These are phyloP conservation scores for Colossoma macropomum DNA, from an alignment of 2,113 vertebrate genomes.

Conservation along the genomic window DNA sequence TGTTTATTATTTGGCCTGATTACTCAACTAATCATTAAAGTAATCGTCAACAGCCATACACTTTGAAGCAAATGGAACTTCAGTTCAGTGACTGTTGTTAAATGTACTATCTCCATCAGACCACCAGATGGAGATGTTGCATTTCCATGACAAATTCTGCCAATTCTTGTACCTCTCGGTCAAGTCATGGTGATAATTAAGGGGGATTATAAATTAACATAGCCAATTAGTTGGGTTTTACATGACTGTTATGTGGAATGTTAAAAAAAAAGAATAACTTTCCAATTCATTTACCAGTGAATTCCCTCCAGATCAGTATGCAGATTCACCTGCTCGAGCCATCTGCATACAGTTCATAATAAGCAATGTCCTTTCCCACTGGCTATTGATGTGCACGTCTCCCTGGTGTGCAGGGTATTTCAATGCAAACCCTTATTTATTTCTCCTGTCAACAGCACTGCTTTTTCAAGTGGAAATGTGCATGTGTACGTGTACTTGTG, in stretches of 20 bases:
- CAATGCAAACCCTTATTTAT: neutral
- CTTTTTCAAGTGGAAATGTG: neutral
- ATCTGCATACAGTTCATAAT: neutral
- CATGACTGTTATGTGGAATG: neutral
- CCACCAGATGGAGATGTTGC: conserved; percentile 36
- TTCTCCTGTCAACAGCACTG: neutral
- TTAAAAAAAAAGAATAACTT: neutral
- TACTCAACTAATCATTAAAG: too few species aligned
- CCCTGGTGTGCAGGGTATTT: neutral
- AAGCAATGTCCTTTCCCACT: neutral
- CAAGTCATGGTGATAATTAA: neutral
- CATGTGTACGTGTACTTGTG: neutral
- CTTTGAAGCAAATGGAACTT: too few species aligned
- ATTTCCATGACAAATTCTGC: neutral
- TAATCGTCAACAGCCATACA: too few species aligned
- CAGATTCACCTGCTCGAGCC: neutral
- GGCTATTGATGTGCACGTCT: conserved; percentile 5
- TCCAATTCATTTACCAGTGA: neutral
- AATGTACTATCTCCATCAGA: neutral
- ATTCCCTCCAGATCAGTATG: neutral
- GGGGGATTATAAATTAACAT: neutral
- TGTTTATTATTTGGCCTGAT: too few species aligned
- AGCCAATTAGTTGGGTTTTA: conserved; percentile 5
- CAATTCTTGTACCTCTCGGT: neutral
- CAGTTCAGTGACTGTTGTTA: neutral